These are phyloP conservation scores for Eira barbara DNA, from an alignment of 2,113 vertebrate species.

Conservation along the genomic window DNA sequence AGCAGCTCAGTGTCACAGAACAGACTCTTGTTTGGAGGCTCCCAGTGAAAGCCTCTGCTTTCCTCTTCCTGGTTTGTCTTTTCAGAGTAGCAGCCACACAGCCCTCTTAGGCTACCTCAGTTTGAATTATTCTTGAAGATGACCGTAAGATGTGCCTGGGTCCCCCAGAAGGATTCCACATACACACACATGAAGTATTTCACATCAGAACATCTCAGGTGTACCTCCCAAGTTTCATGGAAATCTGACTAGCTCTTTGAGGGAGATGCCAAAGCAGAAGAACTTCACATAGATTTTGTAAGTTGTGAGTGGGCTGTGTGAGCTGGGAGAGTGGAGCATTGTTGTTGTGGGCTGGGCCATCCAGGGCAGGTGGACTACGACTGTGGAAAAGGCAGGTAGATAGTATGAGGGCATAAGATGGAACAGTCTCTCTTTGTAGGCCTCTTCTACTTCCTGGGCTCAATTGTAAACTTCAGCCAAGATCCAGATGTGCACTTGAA, in stretches of 20 bases:
- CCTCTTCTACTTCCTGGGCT: conserved; percentile 95
- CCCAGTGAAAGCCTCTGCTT: background rate
- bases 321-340: background rate
- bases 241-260: background rate
- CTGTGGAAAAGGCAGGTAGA: background rate
- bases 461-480: conserved; percentile 97
- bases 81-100: background rate
- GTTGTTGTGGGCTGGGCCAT: background rate
- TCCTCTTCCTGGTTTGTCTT: background rate
- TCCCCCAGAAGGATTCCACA: background rate
- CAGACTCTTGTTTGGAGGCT: background rate
- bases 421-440: conserved; percentile 79
- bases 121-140: background rate
- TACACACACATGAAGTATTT: background rate
- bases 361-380: background rate
- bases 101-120: background rate
- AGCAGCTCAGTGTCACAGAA: background rate
- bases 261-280: background rate
- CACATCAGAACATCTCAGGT: background rate
- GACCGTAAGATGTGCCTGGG: background rate
- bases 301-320: background rate
- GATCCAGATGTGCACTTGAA: conserved; percentile 96
- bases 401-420: background rate
- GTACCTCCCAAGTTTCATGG: background rate
- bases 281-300: background rate